phyloP scores from a whole-genome alignment of 2,797 vertebrate species.

The Babyrousa celebensis region DNA sequence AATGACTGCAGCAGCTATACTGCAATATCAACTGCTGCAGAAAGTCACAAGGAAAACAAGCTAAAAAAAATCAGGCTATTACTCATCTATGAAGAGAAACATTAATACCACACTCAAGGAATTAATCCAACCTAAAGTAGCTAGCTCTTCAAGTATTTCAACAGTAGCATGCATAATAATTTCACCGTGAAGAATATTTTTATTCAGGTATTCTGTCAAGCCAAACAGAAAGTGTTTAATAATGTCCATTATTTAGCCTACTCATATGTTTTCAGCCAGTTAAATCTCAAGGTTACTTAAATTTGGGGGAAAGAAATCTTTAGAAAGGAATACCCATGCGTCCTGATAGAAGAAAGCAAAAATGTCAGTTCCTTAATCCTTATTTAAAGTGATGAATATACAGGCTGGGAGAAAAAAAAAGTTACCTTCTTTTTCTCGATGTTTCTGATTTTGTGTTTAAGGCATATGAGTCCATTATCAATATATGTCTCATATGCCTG shows the following conservation, averaged over 20 bases:
- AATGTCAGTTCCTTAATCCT: constrained; percentile 15
- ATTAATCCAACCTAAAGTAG: constrained; percentile 2
- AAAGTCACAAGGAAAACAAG: constrained; percentile 70
- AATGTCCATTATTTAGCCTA: background rate
- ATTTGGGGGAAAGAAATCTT: constrained; percentile 21
- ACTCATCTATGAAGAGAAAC: constrained; percentile 37
- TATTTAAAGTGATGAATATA: background rate
- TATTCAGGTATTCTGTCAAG: constrained; percentile 37
- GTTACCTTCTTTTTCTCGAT: constrained; percentile 99
- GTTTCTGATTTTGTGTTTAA: constrained; percentile 99
- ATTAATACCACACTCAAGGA: constrained; percentile 23
- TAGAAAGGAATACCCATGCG: background rate
- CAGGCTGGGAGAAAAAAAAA: background rate
- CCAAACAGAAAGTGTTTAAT: constrained; percentile 50
- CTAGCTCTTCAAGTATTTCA: constrained; percentile 59
- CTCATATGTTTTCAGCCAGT: constrained; percentile 23
- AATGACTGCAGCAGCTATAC: constrained; percentile 54
- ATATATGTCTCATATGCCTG: constrained; percentile 97
- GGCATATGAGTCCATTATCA: constrained; percentile 97
- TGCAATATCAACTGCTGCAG: constrained; percentile 74
- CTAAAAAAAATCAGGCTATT: constrained; percentile 47
- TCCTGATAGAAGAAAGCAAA: constrained; percentile 27
- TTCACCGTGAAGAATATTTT: constrained; percentile 35
- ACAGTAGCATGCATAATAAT: constrained; percentile 32
- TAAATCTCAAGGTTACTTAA: constrained; percentile 52